A percentile compares a stretch with the other conserved stretches of the same genome.
phyloP scores from a whole-genome alignment of 2,797 vertebrate species.

The Amazona ochrocephala region DNA sequence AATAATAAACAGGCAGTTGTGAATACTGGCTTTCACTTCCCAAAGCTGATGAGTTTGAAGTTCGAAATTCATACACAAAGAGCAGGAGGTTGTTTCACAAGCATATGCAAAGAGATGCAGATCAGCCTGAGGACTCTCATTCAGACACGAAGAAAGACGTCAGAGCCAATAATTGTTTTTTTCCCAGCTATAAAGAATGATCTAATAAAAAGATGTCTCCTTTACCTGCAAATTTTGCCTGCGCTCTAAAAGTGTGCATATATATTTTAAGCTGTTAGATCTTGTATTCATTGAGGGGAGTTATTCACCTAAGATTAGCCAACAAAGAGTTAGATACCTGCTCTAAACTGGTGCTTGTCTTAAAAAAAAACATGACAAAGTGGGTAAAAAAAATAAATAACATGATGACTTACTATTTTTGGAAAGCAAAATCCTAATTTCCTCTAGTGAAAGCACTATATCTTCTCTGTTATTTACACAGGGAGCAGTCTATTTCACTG shows the following conservation, averaged over 20 bases:
- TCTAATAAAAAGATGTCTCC: neutral
- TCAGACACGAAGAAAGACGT: neutral
- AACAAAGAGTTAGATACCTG: neutral
- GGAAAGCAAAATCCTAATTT: neutral
- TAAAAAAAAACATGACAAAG: neutral
- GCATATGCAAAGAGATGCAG: neutral
- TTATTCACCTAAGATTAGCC: neutral
- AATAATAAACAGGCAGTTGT: neutral
- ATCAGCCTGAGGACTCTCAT: neutral
- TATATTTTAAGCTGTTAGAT: neutral
- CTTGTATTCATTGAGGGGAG: neutral
- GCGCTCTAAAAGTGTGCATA: neutral
- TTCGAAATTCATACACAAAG: neutral
- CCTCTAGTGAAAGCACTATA: neutral
- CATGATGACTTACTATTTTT: neutral
- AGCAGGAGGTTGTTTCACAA: neutral
- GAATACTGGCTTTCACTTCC: neutral
- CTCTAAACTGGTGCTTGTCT: neutral
- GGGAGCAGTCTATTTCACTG: neutral
- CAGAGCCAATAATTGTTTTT: neutral
- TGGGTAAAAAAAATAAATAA: neutral
- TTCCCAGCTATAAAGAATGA: neutral
- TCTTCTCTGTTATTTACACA: neutral
- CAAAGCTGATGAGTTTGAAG: neutral
- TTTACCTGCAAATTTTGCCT: neutral